These are phyloP conservation scores for Drosophila navojoa DNA, from an alignment of 1,140 invertebrate species.

Conservation along the genomic window DNA sequence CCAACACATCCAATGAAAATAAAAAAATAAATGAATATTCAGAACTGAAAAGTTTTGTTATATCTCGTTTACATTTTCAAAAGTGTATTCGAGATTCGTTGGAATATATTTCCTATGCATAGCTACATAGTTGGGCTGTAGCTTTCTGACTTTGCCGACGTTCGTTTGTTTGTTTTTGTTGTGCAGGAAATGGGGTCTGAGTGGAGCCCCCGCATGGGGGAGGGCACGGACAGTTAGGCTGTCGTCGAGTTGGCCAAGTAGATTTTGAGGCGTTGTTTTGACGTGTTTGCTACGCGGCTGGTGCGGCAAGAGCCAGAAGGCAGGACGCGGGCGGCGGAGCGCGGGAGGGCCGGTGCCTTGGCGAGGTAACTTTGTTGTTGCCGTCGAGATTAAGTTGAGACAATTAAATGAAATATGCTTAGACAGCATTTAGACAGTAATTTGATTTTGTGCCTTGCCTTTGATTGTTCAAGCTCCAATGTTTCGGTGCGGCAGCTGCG, in stretches of 20 bases:
- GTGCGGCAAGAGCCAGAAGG: not conserved
- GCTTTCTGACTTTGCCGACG: slow-evolving; percentile 47
- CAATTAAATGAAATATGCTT: slow-evolving; percentile 66
- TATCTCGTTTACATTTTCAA: not conserved
- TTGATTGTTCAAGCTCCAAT: slow-evolving; percentile 23
- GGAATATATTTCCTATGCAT: not conserved
- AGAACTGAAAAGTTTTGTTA: no score
- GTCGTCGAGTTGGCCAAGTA: slow-evolving; percentile 49
- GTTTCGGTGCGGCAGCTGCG: not conserved
- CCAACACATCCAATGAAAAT: no score
- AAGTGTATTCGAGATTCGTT: slow-evolving; percentile 1
- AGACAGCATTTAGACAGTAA: slow-evolving; percentile 74
- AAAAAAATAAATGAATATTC: no score
- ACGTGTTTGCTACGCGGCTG: slow-evolving; percentile 30
- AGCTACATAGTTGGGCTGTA: slow-evolving; percentile 52
- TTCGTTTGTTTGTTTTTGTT: slow-evolving; percentile 55
- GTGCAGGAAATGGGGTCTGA: not conserved
- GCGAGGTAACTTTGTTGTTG: slow-evolving; percentile 24
- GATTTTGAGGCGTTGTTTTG: slow-evolving; percentile 74
- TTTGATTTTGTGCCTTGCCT: slow-evolving; percentile 63
- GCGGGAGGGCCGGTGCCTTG: not conserved
- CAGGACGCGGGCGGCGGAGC: no score
- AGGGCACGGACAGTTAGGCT: slow-evolving; percentile 6
- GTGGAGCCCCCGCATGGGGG: not conserved
- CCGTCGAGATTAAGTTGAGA: slow-evolving; percentile 52